phyloP scores from a whole-genome alignment of 2,888 invertebrate genomes.

The Agonopterix arenella region DNA sequence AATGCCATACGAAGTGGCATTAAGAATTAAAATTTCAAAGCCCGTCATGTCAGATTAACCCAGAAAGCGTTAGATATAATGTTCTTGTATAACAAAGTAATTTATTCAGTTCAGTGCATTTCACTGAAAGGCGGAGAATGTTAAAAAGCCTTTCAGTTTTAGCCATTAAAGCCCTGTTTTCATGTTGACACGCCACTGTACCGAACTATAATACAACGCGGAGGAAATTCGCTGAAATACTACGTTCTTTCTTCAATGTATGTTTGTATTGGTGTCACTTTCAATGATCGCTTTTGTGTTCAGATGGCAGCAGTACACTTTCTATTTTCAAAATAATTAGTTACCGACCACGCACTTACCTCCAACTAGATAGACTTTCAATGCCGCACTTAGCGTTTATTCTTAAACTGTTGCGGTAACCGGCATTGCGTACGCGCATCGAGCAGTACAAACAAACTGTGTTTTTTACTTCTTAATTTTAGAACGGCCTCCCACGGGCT shows the following conservation, averaged over 20 bases:
- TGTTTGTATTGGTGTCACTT: no score
- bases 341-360: conserved; percentile 11
- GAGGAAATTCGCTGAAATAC: no score
- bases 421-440: conserved; percentile 39
- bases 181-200: background rate
- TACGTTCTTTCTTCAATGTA: no score
- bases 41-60: no score
- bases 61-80: no score
- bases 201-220: no score
- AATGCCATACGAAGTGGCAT: no score
- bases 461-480: conserved; percentile 56
- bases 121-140: no score
- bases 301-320: conserved; percentile 8
- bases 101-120: no score
- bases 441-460: conserved; percentile 37
- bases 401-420: conserved; percentile 52
- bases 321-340: conserved; percentile 16
- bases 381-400: conserved; percentile 36
- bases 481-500: conserved; percentile 67
- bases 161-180: background rate
- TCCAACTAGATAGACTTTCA: conserved; percentile 26
- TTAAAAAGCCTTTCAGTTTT: no score
- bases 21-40: no score
- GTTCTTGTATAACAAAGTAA: no score
- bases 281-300: background rate